A percentile compares a stretch with the other conserved stretches of the same genome.
Conservation (phyloP, 2,113 vertebrate species). For the Gobio gobio region DNA sequence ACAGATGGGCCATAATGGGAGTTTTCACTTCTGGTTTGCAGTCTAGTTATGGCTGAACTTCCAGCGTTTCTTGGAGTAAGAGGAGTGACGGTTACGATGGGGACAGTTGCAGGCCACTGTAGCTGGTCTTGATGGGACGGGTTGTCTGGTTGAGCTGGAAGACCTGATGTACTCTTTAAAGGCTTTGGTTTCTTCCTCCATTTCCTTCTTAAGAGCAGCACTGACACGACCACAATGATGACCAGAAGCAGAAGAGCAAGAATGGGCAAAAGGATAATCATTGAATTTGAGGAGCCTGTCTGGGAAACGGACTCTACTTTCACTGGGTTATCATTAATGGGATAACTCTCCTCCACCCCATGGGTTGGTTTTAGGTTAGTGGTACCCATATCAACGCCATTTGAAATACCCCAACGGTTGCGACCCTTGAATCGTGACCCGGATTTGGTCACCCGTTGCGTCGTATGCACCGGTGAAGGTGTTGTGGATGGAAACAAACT, state of each 20-base stretch:
- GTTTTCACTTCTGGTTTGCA: conserved; percentile 57
- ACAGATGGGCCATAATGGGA: conserved; percentile 55
- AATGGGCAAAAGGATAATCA: conserved; percentile 79
- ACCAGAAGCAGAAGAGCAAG: conserved; percentile 78
- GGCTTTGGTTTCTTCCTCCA: conserved; percentile 76
- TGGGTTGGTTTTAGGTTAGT: conserved; percentile 64
- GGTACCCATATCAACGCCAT: conserved; percentile 59
- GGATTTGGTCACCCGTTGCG: conserved; percentile 67
- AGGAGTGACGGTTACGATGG: conserved; percentile 84
- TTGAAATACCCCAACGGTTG: conserved; percentile 74
- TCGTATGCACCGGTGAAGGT: conserved; percentile 56
- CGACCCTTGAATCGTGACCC: conserved; percentile 69
- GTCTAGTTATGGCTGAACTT: conserved; percentile 62
- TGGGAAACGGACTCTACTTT: conserved; percentile 70
- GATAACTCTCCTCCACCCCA: conserved; percentile 59
- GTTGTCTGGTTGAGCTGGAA: conserved; percentile 38
- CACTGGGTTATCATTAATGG: conserved; percentile 65
- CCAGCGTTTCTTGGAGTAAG: conserved; percentile 67
- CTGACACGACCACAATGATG: conserved; percentile 70
- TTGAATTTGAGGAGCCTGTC: conserved; percentile 68
- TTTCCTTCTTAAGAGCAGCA: conserved; percentile 73
- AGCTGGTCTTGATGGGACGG: conserved; percentile 59
- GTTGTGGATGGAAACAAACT: conserved; percentile 46
- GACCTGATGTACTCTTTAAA: conserved; percentile 55
- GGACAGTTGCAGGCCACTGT: conserved; percentile 76